These are phyloP conservation scores for Dreissena rostriformis DNA, from an alignment of 1,140 invertebrate genomes.

Conservation along the genomic window DNA sequence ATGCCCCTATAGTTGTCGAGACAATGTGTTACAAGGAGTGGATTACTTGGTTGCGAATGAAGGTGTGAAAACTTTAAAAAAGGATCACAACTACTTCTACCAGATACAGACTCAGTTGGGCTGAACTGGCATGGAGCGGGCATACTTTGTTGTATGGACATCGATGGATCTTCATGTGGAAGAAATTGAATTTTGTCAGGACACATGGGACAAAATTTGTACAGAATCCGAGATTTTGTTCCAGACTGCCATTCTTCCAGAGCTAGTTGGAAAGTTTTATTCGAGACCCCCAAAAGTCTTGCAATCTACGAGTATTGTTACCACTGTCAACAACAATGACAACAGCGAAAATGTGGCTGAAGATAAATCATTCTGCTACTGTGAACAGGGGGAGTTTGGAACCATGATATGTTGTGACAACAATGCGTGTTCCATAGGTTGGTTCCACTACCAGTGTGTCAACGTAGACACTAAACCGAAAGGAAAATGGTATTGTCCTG, in stretches of 20 bases:
- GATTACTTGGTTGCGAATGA: no score
- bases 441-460: constrained; percentile 41
- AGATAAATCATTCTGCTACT: constrained; percentile 10
- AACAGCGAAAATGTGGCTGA: constrained; percentile 3
- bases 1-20: no score
- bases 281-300: neutral
- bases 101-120: no score
- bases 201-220: constrained; percentile 15
- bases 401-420: constrained; percentile 49
- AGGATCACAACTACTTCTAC: no score
- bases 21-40: no score
- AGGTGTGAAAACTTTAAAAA: no score
- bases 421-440: constrained; percentile 20
- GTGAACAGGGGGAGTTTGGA: constrained; percentile 10
- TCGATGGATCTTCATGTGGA: constrained; percentile 20
- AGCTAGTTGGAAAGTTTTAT: constrained; percentile 39
- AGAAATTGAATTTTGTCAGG: constrained; percentile 13
- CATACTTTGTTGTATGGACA: no score
- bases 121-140: no score
- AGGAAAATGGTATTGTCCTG: constrained; percentile 33
- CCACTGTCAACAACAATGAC: no score
- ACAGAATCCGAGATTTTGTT: constrained; percentile 18
- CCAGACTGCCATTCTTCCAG: constrained; percentile 19
- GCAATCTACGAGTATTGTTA: no score
- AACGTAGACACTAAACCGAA: constrained; percentile 6